A percentile compares a stretch with the other conserved stretches of the same genome.
These are phyloP conservation scores for Acheta domesticus DNA, from an alignment of 2,888 invertebrate species.

Conservation along the genomic window DNA sequence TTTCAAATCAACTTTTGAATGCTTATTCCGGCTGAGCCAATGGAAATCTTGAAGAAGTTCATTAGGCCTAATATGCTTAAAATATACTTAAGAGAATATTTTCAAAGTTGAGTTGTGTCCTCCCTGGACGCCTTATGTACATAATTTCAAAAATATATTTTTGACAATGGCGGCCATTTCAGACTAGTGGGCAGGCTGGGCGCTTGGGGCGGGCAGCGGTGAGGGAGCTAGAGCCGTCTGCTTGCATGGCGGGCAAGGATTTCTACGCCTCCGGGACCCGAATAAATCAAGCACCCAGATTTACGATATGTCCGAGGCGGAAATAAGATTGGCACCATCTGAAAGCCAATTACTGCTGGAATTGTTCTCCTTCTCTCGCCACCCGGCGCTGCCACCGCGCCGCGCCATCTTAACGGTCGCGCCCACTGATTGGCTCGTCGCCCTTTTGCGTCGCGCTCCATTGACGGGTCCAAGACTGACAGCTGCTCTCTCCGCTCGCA, in stretches of 20 bases:
- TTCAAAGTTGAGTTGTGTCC: too few relatives aligned
- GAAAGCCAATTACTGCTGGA: not conserved
- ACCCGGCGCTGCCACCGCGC: not conserved
- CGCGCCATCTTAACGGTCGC: not conserved
- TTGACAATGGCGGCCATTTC: too few relatives aligned
- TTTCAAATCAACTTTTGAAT: too few relatives aligned
- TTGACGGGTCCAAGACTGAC: too few relatives aligned
- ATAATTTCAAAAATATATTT: too few relatives aligned
- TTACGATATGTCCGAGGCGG: conserved; percentile 9
- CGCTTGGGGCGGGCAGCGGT: not conserved
- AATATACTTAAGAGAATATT: too few relatives aligned
- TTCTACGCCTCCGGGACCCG: not conserved
- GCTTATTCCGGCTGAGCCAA: too few relatives aligned
- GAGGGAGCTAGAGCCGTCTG: not conserved
- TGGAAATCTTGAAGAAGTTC: too few relatives aligned
- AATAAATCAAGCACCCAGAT: not conserved
- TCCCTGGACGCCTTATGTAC: too few relatives aligned
- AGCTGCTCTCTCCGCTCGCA: too few relatives aligned
- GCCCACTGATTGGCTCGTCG: not conserved
- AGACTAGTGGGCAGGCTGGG: not conserved
- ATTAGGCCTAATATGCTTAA: too few relatives aligned
- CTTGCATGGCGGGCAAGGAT: not conserved
- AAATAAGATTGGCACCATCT: not conserved
- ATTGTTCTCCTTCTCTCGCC: not conserved
- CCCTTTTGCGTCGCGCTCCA: not conserved